Base-by-base conservation (phyloP, 2,888 invertebrate genomes). In the Aphodius sticticus region DNA sequence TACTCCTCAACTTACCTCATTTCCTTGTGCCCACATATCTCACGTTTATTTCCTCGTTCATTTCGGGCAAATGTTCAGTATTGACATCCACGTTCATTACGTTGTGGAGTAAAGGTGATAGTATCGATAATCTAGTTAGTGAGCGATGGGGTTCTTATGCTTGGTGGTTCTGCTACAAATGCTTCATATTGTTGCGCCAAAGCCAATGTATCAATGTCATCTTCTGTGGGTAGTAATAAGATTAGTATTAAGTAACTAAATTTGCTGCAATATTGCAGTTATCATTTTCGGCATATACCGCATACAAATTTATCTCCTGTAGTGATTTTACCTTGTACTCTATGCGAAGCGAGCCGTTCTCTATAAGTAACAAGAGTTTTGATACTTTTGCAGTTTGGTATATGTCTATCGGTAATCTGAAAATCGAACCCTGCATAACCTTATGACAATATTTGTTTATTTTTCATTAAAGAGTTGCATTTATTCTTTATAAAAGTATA, bases 381-480 rank as follows among this genome's bases (percentile, higher is more conserved):
- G 83, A 84, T 9, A 84, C 83, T 77, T 84, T 83, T 69, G 84
- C 83, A 6, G 84, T 84, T 78, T 84, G 84, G 75, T 83, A 84
- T 70, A 84, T 82, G 77, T 84, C 83, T 9, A 84, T 80, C 37
- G 84, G 84, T 71, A 84, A 77, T 78, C 81, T 83, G 76, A 80
- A 82, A 76, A 53, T 38, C 6, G 38, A n/a, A n/a, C n/a, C n/a
- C n/a, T n/a, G n/a, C n/a, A n/a, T n/a, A n/a, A n/a, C n/a, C n/a
- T n/a, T n/a, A n/a, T n/a, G n/a, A n/a, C n/a, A n/a, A n/a, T n/a
- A n/a, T n/a, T n/a, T n/a, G n/a, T n/a, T n/a, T n/a, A n/a, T n/a
- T n/a, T n/a, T n/a, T n/a, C n/a, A n/a, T n/a, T n/a, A n/a, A 38
- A 2, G 12, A 53, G 53, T 53, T 53, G 53, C 12, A 53, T 9